A percentile compares a stretch with the other conserved stretches of the same genome.
Evolutionary conservation across 1,140 invertebrate species (phyloP).

Genomic region (Venustaconcha ellipsiformis): DNA sequence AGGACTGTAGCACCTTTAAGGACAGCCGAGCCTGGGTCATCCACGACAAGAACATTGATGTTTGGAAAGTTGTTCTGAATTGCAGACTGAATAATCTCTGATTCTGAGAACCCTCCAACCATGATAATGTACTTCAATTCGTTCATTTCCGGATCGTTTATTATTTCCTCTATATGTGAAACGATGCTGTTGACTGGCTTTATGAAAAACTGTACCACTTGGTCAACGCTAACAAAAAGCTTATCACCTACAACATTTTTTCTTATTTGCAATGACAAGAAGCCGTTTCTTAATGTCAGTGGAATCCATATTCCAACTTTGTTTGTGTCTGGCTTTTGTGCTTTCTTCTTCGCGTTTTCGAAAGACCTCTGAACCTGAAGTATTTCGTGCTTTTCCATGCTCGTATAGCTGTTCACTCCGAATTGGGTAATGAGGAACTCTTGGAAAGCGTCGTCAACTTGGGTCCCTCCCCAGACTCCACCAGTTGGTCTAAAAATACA

Average conservation of each 20-base stretch:
- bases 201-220: neutral
- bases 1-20: slow-evolving; percentile 11
- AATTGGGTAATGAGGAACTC: slow-evolving; percentile 2
- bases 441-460: slow-evolving; percentile 12
- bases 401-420: neutral
- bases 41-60: slow-evolving; percentile 1
- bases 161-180: too few relatives aligned
- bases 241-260: neutral
- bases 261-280: slow-evolving; percentile 8
- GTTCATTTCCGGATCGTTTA: too few relatives aligned
- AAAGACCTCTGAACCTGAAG: slow-evolving; percentile 11
- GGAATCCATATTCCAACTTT: neutral
- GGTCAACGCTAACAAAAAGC: neutral
- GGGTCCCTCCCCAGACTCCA: slow-evolving; percentile 23
- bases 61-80: slow-evolving; percentile 11
- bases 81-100: slow-evolving; percentile 3
- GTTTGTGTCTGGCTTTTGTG: slow-evolving; percentile 13
- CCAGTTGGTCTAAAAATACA: slow-evolving; percentile 5
- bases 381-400: slow-evolving; percentile 7
- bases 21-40: slow-evolving; percentile 11
- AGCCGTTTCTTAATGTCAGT: slow-evolving; percentile 1
- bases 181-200: neutral
- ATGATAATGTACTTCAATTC: too few relatives aligned
- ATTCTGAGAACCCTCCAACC: slow-evolving; percentile 20
- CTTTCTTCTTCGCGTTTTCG: slow-evolving; percentile 16